Conservation (phyloP, 2,888 invertebrate species). For the Uropetala carovei region DNA sequence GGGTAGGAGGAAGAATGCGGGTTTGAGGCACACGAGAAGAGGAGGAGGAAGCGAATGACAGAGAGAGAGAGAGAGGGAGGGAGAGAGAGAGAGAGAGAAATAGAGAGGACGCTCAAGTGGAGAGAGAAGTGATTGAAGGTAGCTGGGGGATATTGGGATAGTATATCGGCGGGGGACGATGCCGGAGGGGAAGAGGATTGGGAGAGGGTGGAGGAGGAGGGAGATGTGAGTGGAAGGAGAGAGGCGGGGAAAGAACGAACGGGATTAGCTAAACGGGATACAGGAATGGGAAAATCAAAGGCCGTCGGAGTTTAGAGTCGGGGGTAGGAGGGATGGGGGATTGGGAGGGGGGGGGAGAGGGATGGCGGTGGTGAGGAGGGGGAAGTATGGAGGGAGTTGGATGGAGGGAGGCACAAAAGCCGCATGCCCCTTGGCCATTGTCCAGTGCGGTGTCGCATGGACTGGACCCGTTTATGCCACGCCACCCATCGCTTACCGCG, state of each 20-base stretch:
- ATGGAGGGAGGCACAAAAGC: not conserved
- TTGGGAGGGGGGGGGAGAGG: not conserved
- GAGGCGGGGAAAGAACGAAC: not conserved
- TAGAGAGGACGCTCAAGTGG: not conserved
- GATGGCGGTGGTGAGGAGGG: not conserved
- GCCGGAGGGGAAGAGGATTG: too few relatives aligned
- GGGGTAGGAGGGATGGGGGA: not conserved
- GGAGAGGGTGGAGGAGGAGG: not conserved
- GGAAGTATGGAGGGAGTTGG: not conserved
- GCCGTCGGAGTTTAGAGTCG: not conserved
- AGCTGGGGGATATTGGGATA: not conserved
- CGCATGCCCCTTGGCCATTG: constrained; percentile 10
- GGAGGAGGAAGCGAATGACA: not conserved
- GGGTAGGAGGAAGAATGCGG: not conserved
- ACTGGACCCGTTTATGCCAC: not conserved
- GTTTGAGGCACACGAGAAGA: not conserved
- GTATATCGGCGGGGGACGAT: too few relatives aligned
- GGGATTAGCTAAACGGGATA: not conserved
- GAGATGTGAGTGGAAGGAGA: not conserved
- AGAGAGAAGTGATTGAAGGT: not conserved
- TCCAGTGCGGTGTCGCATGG: constrained; percentile 17
- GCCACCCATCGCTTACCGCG: not conserved
- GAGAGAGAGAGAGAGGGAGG: not conserved
- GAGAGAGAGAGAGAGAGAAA: not conserved
- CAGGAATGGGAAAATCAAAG: not conserved